These are phyloP conservation scores for Gymnogyps californianus DNA, from an alignment of 2,113 vertebrate genomes.

Conservation along the genomic window DNA sequence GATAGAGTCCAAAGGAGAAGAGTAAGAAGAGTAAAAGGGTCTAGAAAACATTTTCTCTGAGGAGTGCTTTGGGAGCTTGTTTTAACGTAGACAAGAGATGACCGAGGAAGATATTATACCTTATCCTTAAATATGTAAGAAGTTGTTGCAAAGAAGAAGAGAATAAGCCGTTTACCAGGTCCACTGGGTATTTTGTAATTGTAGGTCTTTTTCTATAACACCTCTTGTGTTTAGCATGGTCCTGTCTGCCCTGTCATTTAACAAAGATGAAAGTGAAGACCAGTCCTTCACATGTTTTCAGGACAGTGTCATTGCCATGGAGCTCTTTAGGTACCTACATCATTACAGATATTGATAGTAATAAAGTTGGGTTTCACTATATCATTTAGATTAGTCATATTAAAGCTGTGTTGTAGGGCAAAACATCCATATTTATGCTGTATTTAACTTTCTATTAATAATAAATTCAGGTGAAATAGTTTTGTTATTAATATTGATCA, in stretches of 20 bases:
- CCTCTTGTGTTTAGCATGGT: not conserved
- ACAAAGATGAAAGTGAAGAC: not conserved
- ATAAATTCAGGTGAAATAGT: constrained; percentile 70
- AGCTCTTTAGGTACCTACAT: not conserved
- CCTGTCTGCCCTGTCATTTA: not conserved
- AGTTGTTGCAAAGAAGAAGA: not conserved
- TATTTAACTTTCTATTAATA: constrained; percentile 77
- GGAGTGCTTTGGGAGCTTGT: not conserved
- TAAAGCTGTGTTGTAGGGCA: constrained; percentile 54
- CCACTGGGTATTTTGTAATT: not conserved
- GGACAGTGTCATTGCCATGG: not conserved
- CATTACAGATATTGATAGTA: not conserved
- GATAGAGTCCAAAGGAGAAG: not conserved
- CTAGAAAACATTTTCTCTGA: not conserved
- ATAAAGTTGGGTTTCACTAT: constrained; percentile 17
- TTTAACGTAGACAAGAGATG: not conserved
- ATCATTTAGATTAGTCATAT: constrained; percentile 53
- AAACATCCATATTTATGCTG: constrained; percentile 68
- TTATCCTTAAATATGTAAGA: not conserved
- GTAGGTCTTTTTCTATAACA: not conserved
- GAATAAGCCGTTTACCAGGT: not conserved
- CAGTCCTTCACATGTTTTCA: not conserved
- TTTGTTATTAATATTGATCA: constrained; percentile 80
- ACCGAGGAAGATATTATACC: not conserved
- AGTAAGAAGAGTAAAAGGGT: not conserved